Conservation (phyloP, 92 coral and sea anemone species). For the Umimayanthus kanabou region DNA sequence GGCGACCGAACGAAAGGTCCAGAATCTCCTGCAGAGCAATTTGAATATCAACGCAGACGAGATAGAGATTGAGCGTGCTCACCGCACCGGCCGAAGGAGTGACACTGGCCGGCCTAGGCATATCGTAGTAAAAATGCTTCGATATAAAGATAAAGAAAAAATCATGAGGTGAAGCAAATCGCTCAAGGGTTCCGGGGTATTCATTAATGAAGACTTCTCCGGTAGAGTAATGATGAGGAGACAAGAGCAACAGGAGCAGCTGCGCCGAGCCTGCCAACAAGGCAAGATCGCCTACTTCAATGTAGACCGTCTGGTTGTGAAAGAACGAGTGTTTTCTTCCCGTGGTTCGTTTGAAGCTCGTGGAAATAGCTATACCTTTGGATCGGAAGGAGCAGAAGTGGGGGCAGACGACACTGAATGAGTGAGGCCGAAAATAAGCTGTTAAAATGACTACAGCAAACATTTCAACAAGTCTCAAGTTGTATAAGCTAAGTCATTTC, state of each 20-base stretch:
- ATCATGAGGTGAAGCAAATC: constrained; percentile 2
- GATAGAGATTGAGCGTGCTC: background rate
- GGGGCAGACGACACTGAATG: constrained; percentile 3
- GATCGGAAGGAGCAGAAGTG: constrained; percentile 2
- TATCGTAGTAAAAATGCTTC: background rate
- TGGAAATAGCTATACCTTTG: background rate
- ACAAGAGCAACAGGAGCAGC: constrained; percentile 19
- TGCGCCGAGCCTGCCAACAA: constrained; percentile 17
- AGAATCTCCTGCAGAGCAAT: no score
- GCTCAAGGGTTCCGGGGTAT: constrained; percentile 6
- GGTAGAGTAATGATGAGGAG: constrained; percentile 7
- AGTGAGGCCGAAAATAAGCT: no score
- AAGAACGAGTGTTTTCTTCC: background rate
- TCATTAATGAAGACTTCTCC: constrained; percentile 15
- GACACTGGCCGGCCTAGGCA: constrained; percentile 1
- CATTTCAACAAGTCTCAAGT: no score
- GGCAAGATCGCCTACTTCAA: constrained; percentile 22
- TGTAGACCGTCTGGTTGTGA: constrained; percentile 1
- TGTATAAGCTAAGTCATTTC: no score
- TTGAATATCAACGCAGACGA: no score
- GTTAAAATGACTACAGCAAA: no score
- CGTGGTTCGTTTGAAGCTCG: background rate
- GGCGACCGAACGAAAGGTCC: no score
- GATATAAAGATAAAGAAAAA: constrained; percentile 12
- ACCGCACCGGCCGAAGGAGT: constrained; percentile 16